Evolutionary conservation across 2,113 vertebrate genomes (phyloP).

Genomic region (Cyanoderma ruficeps): DNA sequence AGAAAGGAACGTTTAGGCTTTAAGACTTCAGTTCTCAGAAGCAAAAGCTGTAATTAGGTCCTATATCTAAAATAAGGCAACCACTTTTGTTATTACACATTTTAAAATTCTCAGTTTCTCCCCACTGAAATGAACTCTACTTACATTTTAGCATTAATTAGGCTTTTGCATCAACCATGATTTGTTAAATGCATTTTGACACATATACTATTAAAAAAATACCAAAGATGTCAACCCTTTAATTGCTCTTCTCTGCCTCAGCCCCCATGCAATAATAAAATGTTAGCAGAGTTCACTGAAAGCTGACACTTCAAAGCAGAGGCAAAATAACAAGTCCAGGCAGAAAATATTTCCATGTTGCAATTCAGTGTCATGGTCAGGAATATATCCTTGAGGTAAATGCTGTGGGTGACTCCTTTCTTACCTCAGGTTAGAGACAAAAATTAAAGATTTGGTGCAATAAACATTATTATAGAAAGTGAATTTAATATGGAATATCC

Average conservation of each 20-base stretch:
- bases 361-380: not conserved
- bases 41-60: not conserved
- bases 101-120: conserved; percentile 7
- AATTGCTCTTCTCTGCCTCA: conserved; percentile 37
- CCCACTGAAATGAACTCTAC: not conserved
- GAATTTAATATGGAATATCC: not conserved
- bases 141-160: conserved; percentile 40
- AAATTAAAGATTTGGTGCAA: not conserved
- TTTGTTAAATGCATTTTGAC: conserved; percentile 50
- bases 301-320: conserved; percentile 31
- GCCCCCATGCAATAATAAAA: not conserved
- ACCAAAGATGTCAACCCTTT: conserved; percentile 27
- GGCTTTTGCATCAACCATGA: conserved; percentile 11
- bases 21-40: not conserved
- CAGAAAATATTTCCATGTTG: not conserved
- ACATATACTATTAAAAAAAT: conserved; percentile 38
- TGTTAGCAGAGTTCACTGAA: conserved; percentile 17
- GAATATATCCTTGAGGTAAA: not conserved
- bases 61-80: not conserved
- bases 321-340: not conserved
- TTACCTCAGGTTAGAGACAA: not conserved
- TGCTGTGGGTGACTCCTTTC: not conserved
- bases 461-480: not conserved
- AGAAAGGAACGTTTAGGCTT: not conserved
- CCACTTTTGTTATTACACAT: not conserved